Conservation (phyloP, 1,140 invertebrate genomes). For the Danaus plexippus region DNA sequence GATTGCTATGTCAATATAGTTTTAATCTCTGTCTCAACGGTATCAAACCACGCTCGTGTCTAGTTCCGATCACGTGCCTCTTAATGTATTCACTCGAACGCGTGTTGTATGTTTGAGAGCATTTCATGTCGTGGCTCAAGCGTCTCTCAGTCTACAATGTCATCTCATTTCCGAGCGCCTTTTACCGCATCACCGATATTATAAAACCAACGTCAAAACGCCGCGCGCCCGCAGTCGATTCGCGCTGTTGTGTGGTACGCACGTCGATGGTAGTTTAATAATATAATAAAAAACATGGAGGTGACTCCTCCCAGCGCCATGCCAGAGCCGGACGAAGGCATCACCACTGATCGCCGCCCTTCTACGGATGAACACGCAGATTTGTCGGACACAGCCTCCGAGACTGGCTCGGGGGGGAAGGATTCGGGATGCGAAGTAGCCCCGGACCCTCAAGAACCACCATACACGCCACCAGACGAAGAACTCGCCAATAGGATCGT, state of each 20-base stretch:
- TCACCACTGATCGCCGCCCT: constrained; percentile 59
- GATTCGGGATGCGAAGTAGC: constrained; percentile 78
- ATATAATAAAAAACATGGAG: constrained; percentile 39
- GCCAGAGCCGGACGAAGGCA: constrained; percentile 51
- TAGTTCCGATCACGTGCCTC: too few species aligned
- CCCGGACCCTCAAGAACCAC: constrained; percentile 69
- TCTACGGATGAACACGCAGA: constrained; percentile 73
- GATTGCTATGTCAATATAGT: too few species aligned
- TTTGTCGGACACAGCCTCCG: constrained; percentile 75
- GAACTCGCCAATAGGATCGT: constrained; percentile 84
- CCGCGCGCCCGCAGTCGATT: constrained; percentile 60
- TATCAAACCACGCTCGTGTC: too few species aligned
- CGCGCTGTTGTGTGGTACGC: constrained; percentile 53
- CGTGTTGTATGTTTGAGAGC: too few species aligned
- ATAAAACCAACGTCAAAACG: constrained; percentile 46
- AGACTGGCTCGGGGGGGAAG: constrained; percentile 74
- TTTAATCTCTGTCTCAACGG: too few species aligned
- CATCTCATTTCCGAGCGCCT: constrained; percentile 56
- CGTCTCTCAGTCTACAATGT: constrained; percentile 54
- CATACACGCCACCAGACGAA: constrained; percentile 76
- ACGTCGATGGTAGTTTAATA: constrained; percentile 37
- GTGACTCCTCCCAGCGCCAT: constrained; percentile 42
- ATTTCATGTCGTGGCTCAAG: constrained; percentile 4
- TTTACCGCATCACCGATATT: constrained; percentile 59
- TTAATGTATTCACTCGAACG: too few species aligned